A percentile compares a stretch with the other conserved stretches of the same genome.
phyloP scores from a whole-genome alignment of 92 coral and sea anemone genomes.

The Plumapathes pennacea region DNA sequence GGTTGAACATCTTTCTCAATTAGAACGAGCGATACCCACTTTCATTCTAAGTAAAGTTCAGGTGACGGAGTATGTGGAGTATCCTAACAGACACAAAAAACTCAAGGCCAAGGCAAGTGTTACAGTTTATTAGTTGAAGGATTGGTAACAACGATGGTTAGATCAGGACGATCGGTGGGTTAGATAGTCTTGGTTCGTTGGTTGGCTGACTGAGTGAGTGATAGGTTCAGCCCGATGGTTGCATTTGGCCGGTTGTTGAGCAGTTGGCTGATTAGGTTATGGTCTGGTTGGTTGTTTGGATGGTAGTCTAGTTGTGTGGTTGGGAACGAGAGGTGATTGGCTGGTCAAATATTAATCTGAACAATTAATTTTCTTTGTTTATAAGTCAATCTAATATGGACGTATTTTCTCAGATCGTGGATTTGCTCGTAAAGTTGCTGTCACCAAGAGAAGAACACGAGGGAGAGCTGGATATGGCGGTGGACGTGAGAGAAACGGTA shows the following conservation, averaged over 20 bases:
- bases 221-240: no score
- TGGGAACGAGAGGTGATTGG: no score
- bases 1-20: slow-evolving; percentile 89
- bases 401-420: slow-evolving; percentile 33
- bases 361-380: background rate
- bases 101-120: slow-evolving; percentile 79
- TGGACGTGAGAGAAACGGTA: slow-evolving; percentile 54
- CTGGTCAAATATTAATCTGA: background rate
- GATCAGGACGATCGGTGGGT: no score
- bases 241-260: no score
- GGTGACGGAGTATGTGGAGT: slow-evolving; percentile 75
- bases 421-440: slow-evolving; percentile 54
- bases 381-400: background rate
- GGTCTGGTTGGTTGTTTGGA: no score
- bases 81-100: slow-evolving; percentile 77
- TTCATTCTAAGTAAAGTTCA: slow-evolving; percentile 74
- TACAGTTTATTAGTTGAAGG: no score
- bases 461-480: slow-evolving; percentile 51
- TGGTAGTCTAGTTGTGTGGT: no score
- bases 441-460: slow-evolving; percentile 76
- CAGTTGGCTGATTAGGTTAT: no score
- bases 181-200: no score
- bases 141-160: no score
- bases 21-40: slow-evolving; percentile 85
- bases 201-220: no score